Percentiles rank a stretch among this genome's conserved stretches.
Conservation (phyloP, 2,113 vertebrate genomes). For the Apteryx mantelli region DNA sequence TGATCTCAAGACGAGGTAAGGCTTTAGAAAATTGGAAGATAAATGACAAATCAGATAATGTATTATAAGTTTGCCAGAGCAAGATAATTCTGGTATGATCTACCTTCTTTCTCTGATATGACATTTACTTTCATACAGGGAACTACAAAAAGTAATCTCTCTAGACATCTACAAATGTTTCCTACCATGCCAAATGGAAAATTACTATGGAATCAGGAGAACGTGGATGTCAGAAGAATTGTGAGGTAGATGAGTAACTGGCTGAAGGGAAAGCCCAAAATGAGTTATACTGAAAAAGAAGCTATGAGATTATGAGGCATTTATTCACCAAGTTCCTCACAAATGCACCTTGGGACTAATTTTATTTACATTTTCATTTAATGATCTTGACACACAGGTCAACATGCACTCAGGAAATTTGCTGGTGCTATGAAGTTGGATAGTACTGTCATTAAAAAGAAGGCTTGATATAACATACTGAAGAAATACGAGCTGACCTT, state of each 20-base stretch:
- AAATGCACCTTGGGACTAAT: background rate
- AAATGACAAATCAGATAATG: constrained; percentile 8
- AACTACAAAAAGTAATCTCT: background rate
- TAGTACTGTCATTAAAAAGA: background rate
- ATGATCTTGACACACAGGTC: background rate
- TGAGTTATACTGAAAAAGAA: background rate
- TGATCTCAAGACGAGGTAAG: background rate
- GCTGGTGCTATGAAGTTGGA: background rate
- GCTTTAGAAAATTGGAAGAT: background rate
- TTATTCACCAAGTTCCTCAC: background rate
- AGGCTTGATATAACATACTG: background rate
- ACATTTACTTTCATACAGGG: background rate
- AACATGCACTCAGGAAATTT: background rate
- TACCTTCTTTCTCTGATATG: background rate
- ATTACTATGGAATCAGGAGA: background rate
- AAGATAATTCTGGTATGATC: background rate
- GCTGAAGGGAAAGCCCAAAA: background rate
- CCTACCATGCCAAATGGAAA: background rate
- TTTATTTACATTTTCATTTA: background rate
- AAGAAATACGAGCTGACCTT: background rate
- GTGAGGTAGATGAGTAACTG: background rate
- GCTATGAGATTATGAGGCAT: background rate
- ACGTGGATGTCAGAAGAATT: background rate
- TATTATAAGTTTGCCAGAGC: background rate
- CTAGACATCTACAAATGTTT: background rate